Conservation (phyloP, 2,797 vertebrate species). For the Danio jaintianensis region DNA sequence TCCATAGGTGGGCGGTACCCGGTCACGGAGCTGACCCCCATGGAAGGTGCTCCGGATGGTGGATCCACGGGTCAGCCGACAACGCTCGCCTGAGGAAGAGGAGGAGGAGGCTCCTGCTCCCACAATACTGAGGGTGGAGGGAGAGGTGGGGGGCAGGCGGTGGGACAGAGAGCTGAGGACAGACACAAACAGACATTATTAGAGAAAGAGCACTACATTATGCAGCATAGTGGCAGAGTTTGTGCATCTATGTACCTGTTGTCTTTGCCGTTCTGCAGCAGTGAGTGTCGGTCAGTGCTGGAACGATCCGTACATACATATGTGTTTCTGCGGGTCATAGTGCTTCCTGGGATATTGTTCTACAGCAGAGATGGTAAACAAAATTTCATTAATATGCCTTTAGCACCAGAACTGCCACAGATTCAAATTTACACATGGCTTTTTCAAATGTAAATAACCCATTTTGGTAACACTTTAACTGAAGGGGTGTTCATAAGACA, state of each 20-base stretch:
- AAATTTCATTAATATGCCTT: conserved; percentile 1
- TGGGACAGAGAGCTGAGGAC: conserved; percentile 80
- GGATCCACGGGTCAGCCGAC: conserved; percentile 88
- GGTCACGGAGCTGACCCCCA: conserved; percentile 90
- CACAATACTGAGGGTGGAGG: conserved; percentile 90
- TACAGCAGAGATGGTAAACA: conserved; percentile 60
- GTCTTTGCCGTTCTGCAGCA: conserved; percentile 93
- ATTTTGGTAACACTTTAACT: no score
- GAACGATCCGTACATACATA: conserved; percentile 92
- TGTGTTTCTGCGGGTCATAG: conserved; percentile 92
- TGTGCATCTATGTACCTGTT: conserved; percentile 81
- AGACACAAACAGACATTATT: conserved; percentile 62
- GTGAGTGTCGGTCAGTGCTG: conserved; percentile 85
- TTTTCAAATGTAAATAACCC: no score
- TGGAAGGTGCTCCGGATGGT: conserved; percentile 94
- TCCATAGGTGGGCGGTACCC: conserved; percentile 83
- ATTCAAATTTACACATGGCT: no score
- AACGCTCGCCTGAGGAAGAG: conserved; percentile 83
- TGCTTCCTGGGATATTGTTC: conserved; percentile 91
- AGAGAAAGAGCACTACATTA: conserved; percentile 60
- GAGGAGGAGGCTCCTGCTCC: conserved; percentile 81
- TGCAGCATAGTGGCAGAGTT: neutral
- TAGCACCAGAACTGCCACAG: no score
- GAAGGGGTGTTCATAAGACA: no score
- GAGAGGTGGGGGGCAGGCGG: conserved; percentile 86